Evolutionary conservation across 1,140 invertebrate genomes (phyloP).

Genomic region (Phocides pigmalion): DNA sequence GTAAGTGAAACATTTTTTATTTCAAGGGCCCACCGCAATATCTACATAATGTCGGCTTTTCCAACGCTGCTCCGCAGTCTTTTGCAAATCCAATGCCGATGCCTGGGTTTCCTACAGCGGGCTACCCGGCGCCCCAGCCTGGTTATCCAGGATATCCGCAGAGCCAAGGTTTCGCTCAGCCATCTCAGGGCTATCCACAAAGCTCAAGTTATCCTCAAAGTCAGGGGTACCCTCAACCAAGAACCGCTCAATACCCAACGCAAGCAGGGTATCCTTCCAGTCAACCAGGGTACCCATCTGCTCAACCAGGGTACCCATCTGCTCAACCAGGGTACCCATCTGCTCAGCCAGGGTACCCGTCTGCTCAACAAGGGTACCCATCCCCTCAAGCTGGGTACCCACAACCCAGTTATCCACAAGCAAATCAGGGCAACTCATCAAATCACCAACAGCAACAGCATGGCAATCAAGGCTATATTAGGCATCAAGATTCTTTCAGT

Average conservation of each 20-base stretch:
- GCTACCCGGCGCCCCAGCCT: conserved; percentile 64
- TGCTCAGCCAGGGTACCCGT: conserved; percentile 11
- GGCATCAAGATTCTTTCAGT: conserved; percentile 46
- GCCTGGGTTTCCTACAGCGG: conserved; percentile 70
- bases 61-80: conserved; percentile 77
- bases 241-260: conserved; percentile 54
- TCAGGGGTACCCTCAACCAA: conserved; percentile 50
- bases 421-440: conserved; percentile 45
- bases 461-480: conserved; percentile 49
- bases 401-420: conserved; percentile 40
- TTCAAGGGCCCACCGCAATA: conserved; percentile 80
- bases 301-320: conserved; percentile 26
- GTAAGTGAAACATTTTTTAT: conserved; percentile 62
- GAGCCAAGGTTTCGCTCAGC: conserved; percentile 42
- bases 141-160: conserved; percentile 49
- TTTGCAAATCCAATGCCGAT: conserved; percentile 81
- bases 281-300: conserved; percentile 33
- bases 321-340: conserved; percentile 23
- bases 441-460: conserved; percentile 51
- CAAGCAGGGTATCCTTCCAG: conserved; percentile 37
- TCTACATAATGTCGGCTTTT: conserved; percentile 81
- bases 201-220: conserved; percentile 35
- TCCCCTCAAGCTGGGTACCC: conserved; percentile 34
- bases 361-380: conserved; percentile 36
- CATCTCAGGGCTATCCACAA: conserved; percentile 37